Conservation (phyloP, 2,113 vertebrate species). For the Microcebus ravelobensis region DNA sequence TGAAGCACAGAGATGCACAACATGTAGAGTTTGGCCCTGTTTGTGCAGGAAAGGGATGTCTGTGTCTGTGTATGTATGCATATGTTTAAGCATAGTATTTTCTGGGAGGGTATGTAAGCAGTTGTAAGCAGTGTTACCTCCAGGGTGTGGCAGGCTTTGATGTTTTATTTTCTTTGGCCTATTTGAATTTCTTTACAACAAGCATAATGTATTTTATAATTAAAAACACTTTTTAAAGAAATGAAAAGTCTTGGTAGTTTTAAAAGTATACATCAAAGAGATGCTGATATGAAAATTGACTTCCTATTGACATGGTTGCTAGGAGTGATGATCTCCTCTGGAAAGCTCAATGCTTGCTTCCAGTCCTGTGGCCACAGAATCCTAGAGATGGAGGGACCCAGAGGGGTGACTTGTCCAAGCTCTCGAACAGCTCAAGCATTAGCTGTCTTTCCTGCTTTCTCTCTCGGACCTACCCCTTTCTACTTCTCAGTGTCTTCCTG, state of each 20-base stretch:
- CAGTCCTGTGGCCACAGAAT: neutral
- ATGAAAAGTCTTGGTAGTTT: neutral
- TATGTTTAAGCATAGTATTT: neutral
- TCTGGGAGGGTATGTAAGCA: neutral
- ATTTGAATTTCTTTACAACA: neutral
- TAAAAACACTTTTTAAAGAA: neutral
- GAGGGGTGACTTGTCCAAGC: neutral
- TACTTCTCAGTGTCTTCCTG: neutral
- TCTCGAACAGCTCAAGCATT: neutral
- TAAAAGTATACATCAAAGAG: neutral
- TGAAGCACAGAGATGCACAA: neutral
- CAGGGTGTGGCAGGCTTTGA: neutral
- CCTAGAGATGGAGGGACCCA: neutral
- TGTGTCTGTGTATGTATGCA: neutral
- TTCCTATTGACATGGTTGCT: neutral
- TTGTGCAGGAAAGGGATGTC: neutral
- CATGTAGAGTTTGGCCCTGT: neutral
- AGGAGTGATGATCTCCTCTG: neutral
- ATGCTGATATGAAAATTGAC: neutral
- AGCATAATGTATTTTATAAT: neutral
- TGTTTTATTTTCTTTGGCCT: neutral
- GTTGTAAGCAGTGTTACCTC: neutral
- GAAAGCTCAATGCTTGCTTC: neutral
- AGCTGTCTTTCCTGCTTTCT: neutral
- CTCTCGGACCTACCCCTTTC: neutral